Conservation (phyloP, 2,113 vertebrate species). For the Ceyx cyanopectus region DNA sequence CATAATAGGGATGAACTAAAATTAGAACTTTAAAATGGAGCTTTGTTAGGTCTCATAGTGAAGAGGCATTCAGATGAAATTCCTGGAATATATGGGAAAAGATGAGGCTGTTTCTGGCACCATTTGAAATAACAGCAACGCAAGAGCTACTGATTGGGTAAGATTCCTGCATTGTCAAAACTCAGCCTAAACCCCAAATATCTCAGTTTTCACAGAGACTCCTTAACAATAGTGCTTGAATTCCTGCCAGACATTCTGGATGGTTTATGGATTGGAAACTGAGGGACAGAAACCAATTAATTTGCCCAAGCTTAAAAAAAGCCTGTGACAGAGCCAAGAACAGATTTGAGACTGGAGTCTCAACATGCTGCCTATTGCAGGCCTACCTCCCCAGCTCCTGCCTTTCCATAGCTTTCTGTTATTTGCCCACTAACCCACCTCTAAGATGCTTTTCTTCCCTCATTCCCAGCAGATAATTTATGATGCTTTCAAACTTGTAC, state of each 20-base stretch:
- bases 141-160: background rate
- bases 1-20: background rate
- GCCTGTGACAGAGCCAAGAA: background rate
- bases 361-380: background rate
- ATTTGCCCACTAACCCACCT: background rate
- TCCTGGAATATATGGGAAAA: background rate
- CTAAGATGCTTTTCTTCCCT: background rate
- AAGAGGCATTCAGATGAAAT: background rate
- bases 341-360: background rate
- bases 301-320: background rate
- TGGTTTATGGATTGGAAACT: background rate
- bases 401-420: background rate
- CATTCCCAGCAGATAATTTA: background rate
- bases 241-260: background rate
- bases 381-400: background rate
- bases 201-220: background rate
- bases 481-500: constrained; percentile 17
- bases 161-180: background rate
- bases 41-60: background rate
- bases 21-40: background rate
- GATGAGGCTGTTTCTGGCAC: background rate
- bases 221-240: background rate
- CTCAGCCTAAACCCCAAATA: background rate
- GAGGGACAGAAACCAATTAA: constrained; percentile 7
- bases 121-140: background rate